Base-by-base conservation (phyloP, 2,113 vertebrate genomes). In the Hippolais icterina region DNA sequence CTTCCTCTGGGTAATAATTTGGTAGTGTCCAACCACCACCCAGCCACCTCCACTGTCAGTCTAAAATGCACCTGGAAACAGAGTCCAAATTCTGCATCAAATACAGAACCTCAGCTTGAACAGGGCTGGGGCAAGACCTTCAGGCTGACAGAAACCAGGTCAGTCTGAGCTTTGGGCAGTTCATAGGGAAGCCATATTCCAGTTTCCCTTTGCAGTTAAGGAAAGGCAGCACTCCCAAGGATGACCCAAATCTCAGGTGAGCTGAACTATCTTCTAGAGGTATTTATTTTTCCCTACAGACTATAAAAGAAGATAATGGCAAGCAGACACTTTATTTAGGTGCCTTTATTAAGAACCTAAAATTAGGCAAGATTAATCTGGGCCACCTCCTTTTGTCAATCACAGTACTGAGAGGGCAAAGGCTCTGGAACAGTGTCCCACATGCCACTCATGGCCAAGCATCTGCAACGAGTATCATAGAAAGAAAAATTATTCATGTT, bases 331-430 rank as follows among this genome's bases (percentile, higher is more conserved):
- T 59, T 83, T 93, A 91, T 94, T 95, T 93, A 88, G 79, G 41
- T 7, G 37, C 28, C 49, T 93, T 78, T 83, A 92, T 83, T 84
- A 94, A 91, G 94, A 82, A 37, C 20, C 82, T 94, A 94, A 94
- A 97, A 94, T 95, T 83, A 95, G 88, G 53, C 53, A 63, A 84
- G 69, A 56, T 76, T 78, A 82, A 91, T 91, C 70, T 95, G 78
- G 94, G 96, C 82, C 88, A 91, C 59, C 71, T 91, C 61, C 70
- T 93, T 93, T 93, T 87, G 66, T 44, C 95, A 79, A 0, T 53
- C 81, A 59, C 17, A 4, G 12, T 3, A 33, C 25, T 22, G 41
- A 28, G 50, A 94, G 54, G 77, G 49, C 84, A 91, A 69, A 76
- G 7, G 42, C 66, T 77, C 61, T 8, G 23, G 90, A 87, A 74